These are phyloP conservation scores for Leistus spinibarbis DNA, from an alignment of 2,888 invertebrate species.

Conservation along the genomic window DNA sequence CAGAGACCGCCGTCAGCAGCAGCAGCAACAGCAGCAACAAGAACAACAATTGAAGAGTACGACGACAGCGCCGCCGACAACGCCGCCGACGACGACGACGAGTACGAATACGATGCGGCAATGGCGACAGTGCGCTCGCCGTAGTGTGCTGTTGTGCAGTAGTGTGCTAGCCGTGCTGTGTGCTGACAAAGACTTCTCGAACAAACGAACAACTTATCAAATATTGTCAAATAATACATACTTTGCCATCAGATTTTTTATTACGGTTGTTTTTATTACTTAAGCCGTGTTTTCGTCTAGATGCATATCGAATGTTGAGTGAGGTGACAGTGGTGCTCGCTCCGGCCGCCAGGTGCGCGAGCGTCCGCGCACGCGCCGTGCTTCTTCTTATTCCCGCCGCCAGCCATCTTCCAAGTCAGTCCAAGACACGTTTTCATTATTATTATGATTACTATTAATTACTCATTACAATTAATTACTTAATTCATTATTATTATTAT, in stretches of 20 bases:
- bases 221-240: slow-evolving; percentile 43
- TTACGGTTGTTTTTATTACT: slow-evolving; percentile 45
- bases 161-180: slow-evolving; percentile 46
- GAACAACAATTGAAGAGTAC: not conserved
- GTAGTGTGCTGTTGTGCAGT: slow-evolving; percentile 36
- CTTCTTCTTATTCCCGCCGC: slow-evolving; percentile 41
- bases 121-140: not conserved
- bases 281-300: slow-evolving; percentile 45
- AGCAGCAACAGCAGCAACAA: slow-evolving; percentile 40
- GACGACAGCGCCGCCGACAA: not conserved
- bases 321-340: slow-evolving; percentile 42
- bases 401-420: slow-evolving; percentile 23
- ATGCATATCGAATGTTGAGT: slow-evolving; percentile 45
- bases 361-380: slow-evolving; percentile 41
- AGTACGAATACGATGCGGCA: not conserved
- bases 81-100: not conserved
- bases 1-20: slow-evolving; percentile 38
- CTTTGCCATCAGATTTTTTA: slow-evolving; percentile 45
- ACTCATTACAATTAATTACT: not conserved
- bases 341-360: slow-evolving; percentile 38
- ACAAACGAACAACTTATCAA: slow-evolving; percentile 40
- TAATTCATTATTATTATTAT: not conserved
- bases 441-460: not conserved
- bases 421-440: slow-evolving; percentile 13
- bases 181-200: slow-evolving; percentile 37